Percentiles rank a stretch among this genome's conserved stretches.
phyloP scores from a whole-genome alignment of 37 sponge, comb jelly and placozoan species.

The Ianthella basta region DNA sequence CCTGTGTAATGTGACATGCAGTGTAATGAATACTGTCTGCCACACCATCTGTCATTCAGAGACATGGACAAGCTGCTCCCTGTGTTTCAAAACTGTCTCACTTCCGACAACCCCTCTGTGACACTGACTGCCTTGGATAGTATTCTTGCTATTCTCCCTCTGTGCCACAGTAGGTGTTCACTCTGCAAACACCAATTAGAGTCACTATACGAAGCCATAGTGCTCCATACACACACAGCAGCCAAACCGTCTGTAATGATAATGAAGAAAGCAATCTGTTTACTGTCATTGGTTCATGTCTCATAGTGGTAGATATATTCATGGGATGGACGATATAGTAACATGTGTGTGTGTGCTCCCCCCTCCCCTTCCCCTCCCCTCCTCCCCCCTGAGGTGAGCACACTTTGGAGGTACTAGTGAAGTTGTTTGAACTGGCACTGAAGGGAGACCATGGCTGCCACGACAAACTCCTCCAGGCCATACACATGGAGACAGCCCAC shows the following conservation, averaged over 20 bases:
- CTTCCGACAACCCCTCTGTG: slow-evolving; percentile 62
- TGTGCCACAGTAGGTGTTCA: slow-evolving; percentile 54
- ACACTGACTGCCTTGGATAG: slow-evolving; percentile 50
- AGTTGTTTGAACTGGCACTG: slow-evolving; percentile 15
- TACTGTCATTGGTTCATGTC: no score
- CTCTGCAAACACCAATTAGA: no score
- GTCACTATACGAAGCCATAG: neutral
- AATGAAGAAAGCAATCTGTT: no score
- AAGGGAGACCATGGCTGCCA: neutral
- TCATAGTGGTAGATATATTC: no score
- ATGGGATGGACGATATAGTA: no score
- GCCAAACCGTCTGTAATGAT: no score
- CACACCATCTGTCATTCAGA: slow-evolving; percentile 26
- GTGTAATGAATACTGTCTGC: neutral
- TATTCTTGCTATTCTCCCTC: slow-evolving; percentile 50
- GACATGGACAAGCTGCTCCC: slow-evolving; percentile 60
- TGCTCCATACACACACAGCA: no score
- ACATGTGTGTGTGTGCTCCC: neutral
- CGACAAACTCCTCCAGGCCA: neutral
- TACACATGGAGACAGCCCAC: neutral
- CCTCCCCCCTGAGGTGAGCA: neutral
- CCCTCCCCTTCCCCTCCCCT: neutral
- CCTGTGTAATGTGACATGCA: neutral
- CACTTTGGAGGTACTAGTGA: neutral
- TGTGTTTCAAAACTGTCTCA: slow-evolving; percentile 52